Percentiles rank a stretch among this genome's conserved stretches.
These are phyloP conservation scores for Leptura quadrifasciata DNA, from an alignment of 2,888 invertebrate species.

Conservation along the genomic window DNA sequence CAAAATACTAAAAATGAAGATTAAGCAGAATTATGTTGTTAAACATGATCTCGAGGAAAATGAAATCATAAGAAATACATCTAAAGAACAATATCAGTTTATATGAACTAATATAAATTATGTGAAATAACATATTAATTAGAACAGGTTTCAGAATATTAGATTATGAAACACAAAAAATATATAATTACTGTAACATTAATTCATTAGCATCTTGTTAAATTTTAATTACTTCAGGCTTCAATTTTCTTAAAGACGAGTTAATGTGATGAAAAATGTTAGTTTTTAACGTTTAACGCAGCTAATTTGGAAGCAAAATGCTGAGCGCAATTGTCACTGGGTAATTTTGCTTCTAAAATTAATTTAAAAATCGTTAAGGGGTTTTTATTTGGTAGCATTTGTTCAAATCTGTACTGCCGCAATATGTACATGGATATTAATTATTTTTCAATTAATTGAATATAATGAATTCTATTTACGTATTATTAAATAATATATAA, in stretches of 20 bases:
- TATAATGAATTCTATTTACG: no score
- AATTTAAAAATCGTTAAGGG: neutral
- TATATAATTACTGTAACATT: neutral
- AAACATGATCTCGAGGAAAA: slow-evolving; percentile 23
- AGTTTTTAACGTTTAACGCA: slow-evolving; percentile 27
- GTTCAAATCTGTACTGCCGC: neutral
- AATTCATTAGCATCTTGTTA: neutral
- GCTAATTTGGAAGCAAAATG: slow-evolving; percentile 29
- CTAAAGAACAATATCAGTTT: neutral
- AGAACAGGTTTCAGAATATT: neutral
- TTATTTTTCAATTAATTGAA: neutral
- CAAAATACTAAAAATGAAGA: neutral
- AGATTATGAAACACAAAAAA: neutral
- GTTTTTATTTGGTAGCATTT: neutral
- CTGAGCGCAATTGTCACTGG: slow-evolving; percentile 13
- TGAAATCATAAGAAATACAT: slow-evolving; percentile 3
- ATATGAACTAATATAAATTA: neutral
- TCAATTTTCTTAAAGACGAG: slow-evolving; percentile 42
- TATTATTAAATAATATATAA: no score
- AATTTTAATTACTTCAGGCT: slow-evolving; percentile 13
- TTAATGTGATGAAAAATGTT: slow-evolving; percentile 44
- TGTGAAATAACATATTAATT: neutral
- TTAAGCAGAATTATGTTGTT: slow-evolving; percentile 30
- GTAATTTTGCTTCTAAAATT: slow-evolving; percentile 14
- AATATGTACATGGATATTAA: neutral